These are phyloP conservation scores for Heterohyrax brucei DNA, from an alignment of 2,797 vertebrate species.

Conservation along the genomic window DNA sequence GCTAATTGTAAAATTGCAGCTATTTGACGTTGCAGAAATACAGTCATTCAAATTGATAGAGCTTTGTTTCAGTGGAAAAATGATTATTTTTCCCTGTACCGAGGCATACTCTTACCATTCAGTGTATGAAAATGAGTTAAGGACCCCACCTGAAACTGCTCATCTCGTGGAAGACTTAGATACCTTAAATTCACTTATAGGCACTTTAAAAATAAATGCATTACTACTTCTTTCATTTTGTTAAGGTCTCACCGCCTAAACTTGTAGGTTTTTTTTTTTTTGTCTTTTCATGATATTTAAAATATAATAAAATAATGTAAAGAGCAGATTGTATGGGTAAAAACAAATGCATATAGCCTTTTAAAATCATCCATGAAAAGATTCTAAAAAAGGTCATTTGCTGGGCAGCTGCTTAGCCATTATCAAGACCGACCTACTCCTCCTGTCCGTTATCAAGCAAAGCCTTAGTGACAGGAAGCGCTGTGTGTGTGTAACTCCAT, in stretches of 20 bases:
- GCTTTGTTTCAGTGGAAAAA: background rate
- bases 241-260: background rate
- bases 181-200: background rate
- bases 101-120: background rate
- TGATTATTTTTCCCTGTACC: background rate
- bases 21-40: background rate
- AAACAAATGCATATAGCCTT: background rate
- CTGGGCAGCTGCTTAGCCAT: background rate
- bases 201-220: background rate
- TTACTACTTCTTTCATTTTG: background rate
- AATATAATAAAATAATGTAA: conserved; percentile 3
- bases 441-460: no score
- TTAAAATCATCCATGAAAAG: background rate
- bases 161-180: background rate
- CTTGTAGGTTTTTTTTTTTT: conserved; percentile 10
- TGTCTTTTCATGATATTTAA: conserved; percentile 13
- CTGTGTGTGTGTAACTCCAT: no score
- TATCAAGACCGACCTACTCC: no score
- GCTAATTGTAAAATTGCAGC: background rate
- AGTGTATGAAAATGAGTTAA: background rate
- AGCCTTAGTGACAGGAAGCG: no score
- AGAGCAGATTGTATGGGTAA: background rate
- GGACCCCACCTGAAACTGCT: background rate
- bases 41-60: background rate
- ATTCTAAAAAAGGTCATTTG: background rate